Percentiles rank a stretch among this genome's conserved stretches.
phyloP scores from a whole-genome alignment of 1,140 invertebrate species.

The Papilio glaucus region DNA sequence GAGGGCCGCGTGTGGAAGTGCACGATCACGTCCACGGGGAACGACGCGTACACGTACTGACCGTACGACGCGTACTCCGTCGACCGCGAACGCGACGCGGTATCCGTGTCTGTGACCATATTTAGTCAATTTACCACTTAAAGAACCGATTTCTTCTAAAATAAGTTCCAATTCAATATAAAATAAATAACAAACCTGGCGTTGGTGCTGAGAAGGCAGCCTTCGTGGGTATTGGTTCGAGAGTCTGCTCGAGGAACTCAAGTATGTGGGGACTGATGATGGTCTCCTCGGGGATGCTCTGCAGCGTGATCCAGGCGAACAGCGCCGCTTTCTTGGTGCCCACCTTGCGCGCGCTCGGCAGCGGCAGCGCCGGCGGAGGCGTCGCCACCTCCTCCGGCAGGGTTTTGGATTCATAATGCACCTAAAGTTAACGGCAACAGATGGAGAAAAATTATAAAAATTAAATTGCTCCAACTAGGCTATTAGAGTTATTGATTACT shows the following conservation, averaged over 20 bases:
- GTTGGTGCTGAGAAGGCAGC: conserved; percentile 76
- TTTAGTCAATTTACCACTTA: too few species aligned
- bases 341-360: conserved; percentile 79
- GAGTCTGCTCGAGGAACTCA: conserved; percentile 96
- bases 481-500: not conserved
- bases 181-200: conserved; percentile 47
- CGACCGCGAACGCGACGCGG: conserved; percentile 44
- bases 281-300: conserved; percentile 97
- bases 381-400: conserved; percentile 85
- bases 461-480: too few species aligned
- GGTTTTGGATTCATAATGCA: conserved; percentile 94
- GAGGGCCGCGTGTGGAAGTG: conserved; percentile 99
- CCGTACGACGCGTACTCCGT: conserved; percentile 84
- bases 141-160: too few species aligned
- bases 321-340: conserved; percentile 95
- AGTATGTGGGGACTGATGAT: conserved; percentile 97
- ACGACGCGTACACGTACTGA: conserved; percentile 95
- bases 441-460: too few species aligned
- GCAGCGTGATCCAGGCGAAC: conserved; percentile 97
- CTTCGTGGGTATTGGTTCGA: conserved; percentile 95
- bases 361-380: conserved; percentile 56
- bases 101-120: conserved; percentile 45
- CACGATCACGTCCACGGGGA: conserved; percentile 99
- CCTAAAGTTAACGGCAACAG: conserved; percentile 76
- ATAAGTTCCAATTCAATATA: conserved; percentile 20